Evolutionary conservation across 2,797 vertebrate genomes (phyloP), one percentile per base, ranked within the genome.

Genomic region (Sphenopsis melanotis): DNA sequence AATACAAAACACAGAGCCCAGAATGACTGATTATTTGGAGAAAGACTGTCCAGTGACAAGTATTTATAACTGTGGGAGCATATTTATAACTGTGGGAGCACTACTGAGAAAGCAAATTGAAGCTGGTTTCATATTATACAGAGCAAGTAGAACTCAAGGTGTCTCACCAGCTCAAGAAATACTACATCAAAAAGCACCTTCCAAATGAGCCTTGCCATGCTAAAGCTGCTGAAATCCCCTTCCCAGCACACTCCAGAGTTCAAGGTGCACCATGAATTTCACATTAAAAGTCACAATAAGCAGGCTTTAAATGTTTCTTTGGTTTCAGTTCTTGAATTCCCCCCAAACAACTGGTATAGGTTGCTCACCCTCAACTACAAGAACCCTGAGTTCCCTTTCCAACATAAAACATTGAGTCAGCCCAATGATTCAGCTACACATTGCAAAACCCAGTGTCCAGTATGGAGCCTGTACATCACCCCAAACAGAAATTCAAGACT

Each of bases 201-300:
- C 83, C 29, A 59, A 23, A 69, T 0, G 0, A 64, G 17, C 30
- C 24, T 34, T 3, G 1, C 26, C 20, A 2, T 0, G 1, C 74
- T 50, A 15, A 71, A 86, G 59, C 12, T 49, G 44, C 69, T 12
- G 55, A 52, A 79, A 59, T 18, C 15, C 21, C n/a, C 15, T 55
- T 59, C 66, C 41, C 55, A 65, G 10, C 3, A 0, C 44, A 11
- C 36, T 34, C 16, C 59, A 30, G 49, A 44, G 59, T 4, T 11
- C 5, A 42, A 65, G 29, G 53, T 4, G 56, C 36, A 72, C 34
- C 70, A 34, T 1, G 15, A 41, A 66, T 26, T 78, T 66, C 77
- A 61, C 44, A 30, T 4, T 23, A 41, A 10, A 70, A 82, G 23
- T 34, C 78, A 36, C 30, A 70, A 69, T 17, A 50, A 84, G 76